phyloP scores from a whole-genome alignment of 2,888 invertebrate genomes.

The Lysandra bellargus region DNA sequence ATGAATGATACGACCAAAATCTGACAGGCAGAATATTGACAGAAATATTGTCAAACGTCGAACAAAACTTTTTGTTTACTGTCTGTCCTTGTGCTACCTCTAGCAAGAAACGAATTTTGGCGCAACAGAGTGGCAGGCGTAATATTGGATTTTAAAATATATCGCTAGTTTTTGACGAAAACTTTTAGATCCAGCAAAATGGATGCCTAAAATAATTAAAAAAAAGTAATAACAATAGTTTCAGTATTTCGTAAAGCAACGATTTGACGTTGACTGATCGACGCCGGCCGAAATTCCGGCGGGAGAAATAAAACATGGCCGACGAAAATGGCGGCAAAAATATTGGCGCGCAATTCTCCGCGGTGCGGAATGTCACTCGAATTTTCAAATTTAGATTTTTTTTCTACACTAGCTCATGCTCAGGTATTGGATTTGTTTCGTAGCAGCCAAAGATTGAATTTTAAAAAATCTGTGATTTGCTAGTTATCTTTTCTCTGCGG shows the following conservation, averaged over 20 bases:
- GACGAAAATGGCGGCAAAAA: neutral
- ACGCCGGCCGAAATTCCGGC: constrained; percentile 6
- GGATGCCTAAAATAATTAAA: neutral
- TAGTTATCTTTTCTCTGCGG: neutral
- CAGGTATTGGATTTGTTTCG: neutral
- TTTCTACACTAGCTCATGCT: neutral
- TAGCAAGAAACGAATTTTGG: too few species aligned
- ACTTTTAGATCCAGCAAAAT: too few species aligned
- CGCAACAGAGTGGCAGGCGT: too few species aligned
- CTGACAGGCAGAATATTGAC: too few species aligned
- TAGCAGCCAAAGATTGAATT: neutral
- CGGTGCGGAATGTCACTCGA: constrained; percentile 4
- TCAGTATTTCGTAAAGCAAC: neutral
- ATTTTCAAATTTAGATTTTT: neutral
- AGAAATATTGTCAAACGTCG: too few species aligned
- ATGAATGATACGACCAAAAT: too few species aligned
- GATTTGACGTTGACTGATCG: constrained; percentile 19
- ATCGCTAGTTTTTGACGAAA: too few species aligned
- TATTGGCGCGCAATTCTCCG: constrained; percentile 7
- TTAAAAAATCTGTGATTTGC: neutral
- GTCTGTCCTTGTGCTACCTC: too few species aligned
- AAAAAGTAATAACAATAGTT: constrained; percentile 13
- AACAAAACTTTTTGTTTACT: too few species aligned
- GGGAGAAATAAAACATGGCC: constrained; percentile 15
- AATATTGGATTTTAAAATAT: too few species aligned